Evolutionary conservation across 2,888 invertebrate genomes (phyloP).

Genomic region (Agrotis puta): DNA sequence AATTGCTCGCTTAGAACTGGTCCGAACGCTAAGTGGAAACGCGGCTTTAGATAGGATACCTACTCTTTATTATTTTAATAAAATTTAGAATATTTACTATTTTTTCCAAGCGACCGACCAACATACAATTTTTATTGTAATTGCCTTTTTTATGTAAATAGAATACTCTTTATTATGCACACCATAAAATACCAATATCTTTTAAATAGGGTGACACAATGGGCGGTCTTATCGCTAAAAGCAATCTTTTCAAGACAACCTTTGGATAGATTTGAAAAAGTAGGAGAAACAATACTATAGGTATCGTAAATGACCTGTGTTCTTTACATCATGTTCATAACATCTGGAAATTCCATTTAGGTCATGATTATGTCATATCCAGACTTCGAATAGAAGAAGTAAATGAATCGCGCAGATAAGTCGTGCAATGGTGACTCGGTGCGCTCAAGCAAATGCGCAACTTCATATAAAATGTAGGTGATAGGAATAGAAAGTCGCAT

Average conservation of each 20-base stretch:
- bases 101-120: not conserved
- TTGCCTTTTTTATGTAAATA: no score
- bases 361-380: conserved; percentile 8
- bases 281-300: no score
- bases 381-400: not conserved
- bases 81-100: not conserved
- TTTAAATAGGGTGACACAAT: no score
- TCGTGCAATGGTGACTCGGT: not conserved
- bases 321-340: not conserved
- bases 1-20: no score
- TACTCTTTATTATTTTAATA: no score
- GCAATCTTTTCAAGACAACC: no score
- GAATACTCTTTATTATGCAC: no score
- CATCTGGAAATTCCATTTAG: conserved; percentile 17
- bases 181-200: no score
- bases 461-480: conserved; percentile 35
- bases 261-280: no score
- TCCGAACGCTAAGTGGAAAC: no score
- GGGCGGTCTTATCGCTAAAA: no score
- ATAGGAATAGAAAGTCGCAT: conserved; percentile 40
- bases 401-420: conserved; percentile 10
- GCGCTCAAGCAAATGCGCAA: conserved; percentile 12
- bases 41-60: no score
- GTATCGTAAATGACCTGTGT: not conserved
- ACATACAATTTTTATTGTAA: not conserved